These are phyloP conservation scores for Drosophila affinis DNA, from an alignment of 2,888 invertebrate species.

Conservation along the genomic window DNA sequence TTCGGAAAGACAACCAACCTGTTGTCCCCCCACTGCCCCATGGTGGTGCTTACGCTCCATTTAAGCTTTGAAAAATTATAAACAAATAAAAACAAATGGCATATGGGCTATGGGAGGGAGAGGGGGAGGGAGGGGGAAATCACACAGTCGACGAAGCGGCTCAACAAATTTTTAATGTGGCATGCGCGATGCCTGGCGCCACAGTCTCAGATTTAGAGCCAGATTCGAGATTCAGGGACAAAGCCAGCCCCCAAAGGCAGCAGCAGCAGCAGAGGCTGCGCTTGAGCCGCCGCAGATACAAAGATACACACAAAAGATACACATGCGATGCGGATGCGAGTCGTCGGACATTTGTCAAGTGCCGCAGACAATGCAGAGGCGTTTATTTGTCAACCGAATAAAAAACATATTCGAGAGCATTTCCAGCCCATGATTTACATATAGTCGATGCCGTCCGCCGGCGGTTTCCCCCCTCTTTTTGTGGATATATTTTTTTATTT, in stretches of 20 bases:
- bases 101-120: neutral
- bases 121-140: slow-evolving; percentile 39
- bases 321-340: slow-evolving; percentile 60
- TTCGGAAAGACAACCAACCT: neutral
- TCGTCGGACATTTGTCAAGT: slow-evolving; percentile 70
- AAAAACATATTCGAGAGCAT: slow-evolving; percentile 66
- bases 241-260: neutral
- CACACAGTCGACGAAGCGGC: slow-evolving; percentile 53
- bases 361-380: slow-evolving; percentile 68
- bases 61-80: slow-evolving; percentile 79
- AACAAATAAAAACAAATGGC: slow-evolving; percentile 60
- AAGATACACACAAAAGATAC: slow-evolving; percentile 35
- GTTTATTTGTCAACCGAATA: slow-evolving; percentile 74
- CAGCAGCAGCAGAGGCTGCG: neutral
- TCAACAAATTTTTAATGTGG: slow-evolving; percentile 67
- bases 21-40: neutral
- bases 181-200: slow-evolving; percentile 74
- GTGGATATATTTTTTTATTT: neutral
- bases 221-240: slow-evolving; percentile 23
- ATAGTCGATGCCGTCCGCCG: too few species aligned
- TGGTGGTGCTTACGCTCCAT: slow-evolving; percentile 66
- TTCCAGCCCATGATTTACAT: slow-evolving; percentile 71
- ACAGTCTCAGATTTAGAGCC: slow-evolving; percentile 39
- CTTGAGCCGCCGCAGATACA: slow-evolving; percentile 17
- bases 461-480: neutral